Evolutionary conservation across 2,888 invertebrate species (phyloP), one percentile per base, ranked within the genome.

Genomic region (Brachypalpus laphriformis): DNA sequence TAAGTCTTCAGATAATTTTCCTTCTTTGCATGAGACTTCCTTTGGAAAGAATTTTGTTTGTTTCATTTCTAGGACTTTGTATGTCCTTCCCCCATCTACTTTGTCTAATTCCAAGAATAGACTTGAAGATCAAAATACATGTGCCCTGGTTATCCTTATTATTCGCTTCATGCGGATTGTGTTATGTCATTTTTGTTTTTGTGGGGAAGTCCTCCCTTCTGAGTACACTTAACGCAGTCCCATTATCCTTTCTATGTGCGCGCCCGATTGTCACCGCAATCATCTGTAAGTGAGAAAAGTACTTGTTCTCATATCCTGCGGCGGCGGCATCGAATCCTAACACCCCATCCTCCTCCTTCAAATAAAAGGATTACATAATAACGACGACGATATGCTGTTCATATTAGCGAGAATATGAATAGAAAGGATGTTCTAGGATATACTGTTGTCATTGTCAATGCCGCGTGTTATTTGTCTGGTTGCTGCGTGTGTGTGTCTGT

Each of bases 301-400:
- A 65, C 75, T 61, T 51, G 63, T 65, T 14, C 31, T 22, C 45
- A 65, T 63, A 54, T 82, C 63, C 25, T 72, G 40, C 25, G 65
- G 56, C 28, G 72, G 51, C 66, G 40, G 70, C 65, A 18, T 49
- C 25, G 22, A 22, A 40, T 47, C 54, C 49, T 8, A 31, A 4
- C 40, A 56, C 25, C 74, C 5, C n/a, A 37, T 25, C n/a, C 18
- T 16, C 14, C 31, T 22, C 8, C 22, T 18, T 49, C 71, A 37
- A 83, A 74, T 68, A 83, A 63, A 85, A 85, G 85, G 85, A 85
- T 85, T 85, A 85, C 85, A 85, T 85, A 85, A 85, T 74, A 82
- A 74, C 68, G 40, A 59, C 57, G 42, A 51, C 80, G 78, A 65
- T 65, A 65, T 76, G 66, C 71, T 81, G 65, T 85, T 81, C 75